phyloP scores from a whole-genome alignment of 23 tunicate species.

The Botrylloides violaceus region DNA sequence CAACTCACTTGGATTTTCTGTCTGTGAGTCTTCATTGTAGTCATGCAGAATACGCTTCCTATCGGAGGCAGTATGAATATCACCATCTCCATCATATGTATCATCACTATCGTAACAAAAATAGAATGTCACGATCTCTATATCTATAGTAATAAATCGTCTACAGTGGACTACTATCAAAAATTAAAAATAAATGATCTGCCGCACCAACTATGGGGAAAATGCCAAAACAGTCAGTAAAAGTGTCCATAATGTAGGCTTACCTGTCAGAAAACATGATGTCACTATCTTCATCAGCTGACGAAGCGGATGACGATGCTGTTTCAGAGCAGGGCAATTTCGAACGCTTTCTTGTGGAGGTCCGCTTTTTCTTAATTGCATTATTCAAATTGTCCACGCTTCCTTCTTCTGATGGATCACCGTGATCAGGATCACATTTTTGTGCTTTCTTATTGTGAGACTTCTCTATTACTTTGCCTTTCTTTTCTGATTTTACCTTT shows the following conservation, averaged over 20 bases:
- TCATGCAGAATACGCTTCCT: not conserved
- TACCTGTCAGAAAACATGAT: conserved; percentile 26
- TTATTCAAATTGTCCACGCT: not conserved
- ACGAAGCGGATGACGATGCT: conserved; percentile 16
- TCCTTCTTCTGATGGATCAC: conserved; percentile 5
- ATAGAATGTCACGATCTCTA: no score
- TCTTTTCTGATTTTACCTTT: not conserved
- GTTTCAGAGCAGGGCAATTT: not conserved
- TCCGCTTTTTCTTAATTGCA: not conserved
- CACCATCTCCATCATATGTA: conserved; percentile 21
- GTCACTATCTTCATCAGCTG: conserved; percentile 21
- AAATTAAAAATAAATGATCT: no score
- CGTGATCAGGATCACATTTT: no score
- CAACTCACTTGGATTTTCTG: no score
- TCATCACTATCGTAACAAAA: conserved; percentile 18
- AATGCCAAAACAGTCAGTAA: no score
- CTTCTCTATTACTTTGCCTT: not conserved
- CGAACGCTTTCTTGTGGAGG: not conserved
- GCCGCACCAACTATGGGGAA: no score
- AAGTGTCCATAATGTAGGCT: not conserved
- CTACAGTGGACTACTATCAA: no score
- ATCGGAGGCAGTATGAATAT: not conserved
- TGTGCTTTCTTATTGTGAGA: not conserved
- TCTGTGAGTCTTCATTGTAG: not conserved
- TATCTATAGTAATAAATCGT: no score